Base-by-base conservation (phyloP, 2,888 invertebrate species). In the Torymus aiolomorphi region DNA sequence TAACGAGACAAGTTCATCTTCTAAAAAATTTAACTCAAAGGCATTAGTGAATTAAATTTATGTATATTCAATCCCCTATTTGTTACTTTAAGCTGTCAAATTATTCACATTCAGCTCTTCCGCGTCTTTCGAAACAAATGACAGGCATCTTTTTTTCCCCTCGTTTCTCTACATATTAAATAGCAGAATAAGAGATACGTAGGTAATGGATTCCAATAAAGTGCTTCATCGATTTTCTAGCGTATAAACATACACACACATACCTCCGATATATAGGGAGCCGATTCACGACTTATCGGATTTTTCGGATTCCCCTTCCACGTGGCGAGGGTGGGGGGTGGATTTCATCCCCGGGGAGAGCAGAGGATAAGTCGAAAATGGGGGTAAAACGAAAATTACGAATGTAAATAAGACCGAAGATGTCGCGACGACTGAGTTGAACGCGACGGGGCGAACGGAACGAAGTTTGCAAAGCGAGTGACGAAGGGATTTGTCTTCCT, bases 271-370 rank as follows among this genome's bases (percentile, higher is more conserved):
- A 14, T 65, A 56, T 52, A 56, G 5, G 52, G 57, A 72, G 52
- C 65, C 57, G 65, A 74, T 65, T 57, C 11, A 13, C 56, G 74
- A 65, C 57, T 74, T 65, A 74, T 74, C 65, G 65, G 65, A 65
- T 63, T 65, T 74, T 74, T 74, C 51, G n/a, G 24, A 62, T 16
- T n/a, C 31, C 51, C 14, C 14, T 11, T 10, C 18, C 5, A 52
- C 5, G 18, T 51, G 20, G 1, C 8, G 8, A 8, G 42, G 8
- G 42, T 0, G 1, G 42, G 31, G 8, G 42, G 42, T 42, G 42
- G 42, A 42, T 42, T 42, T 42, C 42, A 42, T 42, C 42, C 42
- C 42, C 8, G 42, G 42, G 8, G 42, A 42, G 42, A 42, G 42
- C 4, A 42, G 42, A 10, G 42, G 42, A 42, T 42, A 69, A 57